Conservation (phyloP, 2,888 invertebrate genomes). For the Andrena chrysosceles region DNA sequence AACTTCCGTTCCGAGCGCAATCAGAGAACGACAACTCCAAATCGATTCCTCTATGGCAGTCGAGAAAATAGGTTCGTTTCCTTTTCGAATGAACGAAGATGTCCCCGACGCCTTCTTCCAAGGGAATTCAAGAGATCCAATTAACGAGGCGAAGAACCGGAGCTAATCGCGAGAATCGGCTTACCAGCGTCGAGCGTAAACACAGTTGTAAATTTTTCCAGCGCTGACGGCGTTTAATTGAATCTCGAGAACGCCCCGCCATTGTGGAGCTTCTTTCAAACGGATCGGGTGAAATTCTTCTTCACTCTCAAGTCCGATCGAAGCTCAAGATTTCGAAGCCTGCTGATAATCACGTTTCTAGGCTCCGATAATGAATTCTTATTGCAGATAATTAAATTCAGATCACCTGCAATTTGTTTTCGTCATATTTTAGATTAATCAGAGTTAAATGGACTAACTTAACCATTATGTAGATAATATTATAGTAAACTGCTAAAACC, state of each 20-base stretch:
- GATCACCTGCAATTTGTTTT: not conserved
- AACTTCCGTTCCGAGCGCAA: slow-evolving; percentile 20
- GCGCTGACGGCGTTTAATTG: slow-evolving; percentile 69
- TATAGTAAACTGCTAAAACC: not conserved
- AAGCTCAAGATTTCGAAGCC: not conserved
- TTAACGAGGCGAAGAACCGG: slow-evolving; percentile 66
- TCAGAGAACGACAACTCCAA: slow-evolving; percentile 15
- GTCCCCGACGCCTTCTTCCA: slow-evolving; percentile 47
- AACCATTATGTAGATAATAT: not conserved
- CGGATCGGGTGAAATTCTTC: not conserved
- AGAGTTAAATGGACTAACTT: no score
- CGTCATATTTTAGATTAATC: no score
- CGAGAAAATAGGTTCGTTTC: slow-evolving; percentile 50
- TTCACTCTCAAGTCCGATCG: not conserved
- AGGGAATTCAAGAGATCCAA: slow-evolving; percentile 56
- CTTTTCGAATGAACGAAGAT: slow-evolving; percentile 49
- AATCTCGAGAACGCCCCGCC: slow-evolving; percentile 56
- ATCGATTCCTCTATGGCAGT: slow-evolving; percentile 34
- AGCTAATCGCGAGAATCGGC: slow-evolving; percentile 56
- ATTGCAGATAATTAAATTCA: slow-evolving; percentile 11
- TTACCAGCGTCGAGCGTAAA: slow-evolving; percentile 73
- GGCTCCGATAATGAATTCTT: not conserved
- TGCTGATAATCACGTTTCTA: not conserved
- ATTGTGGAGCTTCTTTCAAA: not conserved
- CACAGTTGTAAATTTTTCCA: slow-evolving; percentile 80